Evolutionary conservation across 1,140 invertebrate species (phyloP), one percentile per base, ranked within the genome.

Genomic region (Heliconius nattereri): DNA sequence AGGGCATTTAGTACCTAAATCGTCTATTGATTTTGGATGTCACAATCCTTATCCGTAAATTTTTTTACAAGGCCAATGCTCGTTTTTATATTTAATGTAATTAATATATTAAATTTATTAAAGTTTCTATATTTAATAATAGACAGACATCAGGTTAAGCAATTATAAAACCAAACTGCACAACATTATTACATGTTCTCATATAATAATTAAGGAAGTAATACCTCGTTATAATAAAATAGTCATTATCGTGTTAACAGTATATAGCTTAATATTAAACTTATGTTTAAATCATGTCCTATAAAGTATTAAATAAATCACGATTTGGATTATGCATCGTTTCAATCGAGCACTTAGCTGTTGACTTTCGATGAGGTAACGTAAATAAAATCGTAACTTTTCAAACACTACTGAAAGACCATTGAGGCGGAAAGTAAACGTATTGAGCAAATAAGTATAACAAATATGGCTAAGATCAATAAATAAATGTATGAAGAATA

Each of bases 381-480:
- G 52, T 75, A 57, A 60, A 23, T 60, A 75, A n/a, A n/a, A 75
- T 75, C 49, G 52, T 57, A 35, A 75, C 49, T 57, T 35, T 7
- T n/a, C 35, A 75, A 60, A 75, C 54, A 75, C 35, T 57, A 32
- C 26, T 37, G 29, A 75, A 57, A 54, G 73, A 57, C 60, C 29
- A 54, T 57, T 57, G 73, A 75, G 52, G 73, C 73, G 73, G 52
- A 35, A 57, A 75, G n/a, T 54, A 74, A 75, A 75, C 73, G 29
- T 54, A 54, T 60, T 52, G 29, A 52, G 32, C 72, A 73, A 73
- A 73, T n/a, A 45, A 45, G 40, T 45, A 26, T 57, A 57, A 75
- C 60, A 66, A 45, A 45, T 45, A 45, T 45, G 40, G 13, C 2
- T 26, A 66, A 66, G 13, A 66, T 66, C 60, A 29, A 66, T 66